Percentiles rank a stretch among this genome's conserved stretches.
phyloP scores from a whole-genome alignment of 2,888 invertebrate species.

The Meganola albula region DNA sequence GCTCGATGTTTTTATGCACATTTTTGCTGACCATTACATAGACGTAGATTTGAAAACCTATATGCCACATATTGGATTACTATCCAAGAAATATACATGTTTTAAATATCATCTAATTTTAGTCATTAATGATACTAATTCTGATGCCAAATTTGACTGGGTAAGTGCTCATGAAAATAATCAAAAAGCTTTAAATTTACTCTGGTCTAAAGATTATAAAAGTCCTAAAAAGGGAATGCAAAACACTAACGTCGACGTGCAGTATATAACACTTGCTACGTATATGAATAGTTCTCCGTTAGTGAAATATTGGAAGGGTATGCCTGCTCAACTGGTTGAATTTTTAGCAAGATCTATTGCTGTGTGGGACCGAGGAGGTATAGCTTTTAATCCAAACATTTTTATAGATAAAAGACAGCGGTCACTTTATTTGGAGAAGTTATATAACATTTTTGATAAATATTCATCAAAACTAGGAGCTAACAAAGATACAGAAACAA shows the following conservation, averaged over 20 bases:
- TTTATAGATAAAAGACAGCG: conserved; percentile 45
- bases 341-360: conserved; percentile 55
- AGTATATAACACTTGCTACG: conserved; percentile 41
- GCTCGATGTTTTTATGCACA: conserved; percentile 52
- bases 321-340: conserved; percentile 46
- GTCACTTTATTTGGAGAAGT: conserved; percentile 44
- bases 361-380: conserved; percentile 66
- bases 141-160: no score
- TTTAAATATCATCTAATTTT: conserved; percentile 51
- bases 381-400: conserved; percentile 55
- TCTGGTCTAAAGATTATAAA: conserved; percentile 37
- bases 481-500: neutral
- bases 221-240: conserved; percentile 16
- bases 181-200: conserved; percentile 48
- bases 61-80: conserved; percentile 45
- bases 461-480: conserved; percentile 26
- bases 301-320: conserved; percentile 44
- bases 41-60: conserved; percentile 42
- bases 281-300: conserved; percentile 56
- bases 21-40: conserved; percentile 40
- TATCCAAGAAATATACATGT: conserved; percentile 44
- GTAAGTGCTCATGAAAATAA: conserved; percentile 49
- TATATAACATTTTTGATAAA: conserved; percentile 41
- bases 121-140: conserved; percentile 46
- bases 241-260: conserved; percentile 36